Percentiles rank a stretch among this genome's conserved stretches.
These are phyloP conservation scores for Hyperopisus bebe DNA, from an alignment of 2,113 vertebrate species.

Conservation along the genomic window DNA sequence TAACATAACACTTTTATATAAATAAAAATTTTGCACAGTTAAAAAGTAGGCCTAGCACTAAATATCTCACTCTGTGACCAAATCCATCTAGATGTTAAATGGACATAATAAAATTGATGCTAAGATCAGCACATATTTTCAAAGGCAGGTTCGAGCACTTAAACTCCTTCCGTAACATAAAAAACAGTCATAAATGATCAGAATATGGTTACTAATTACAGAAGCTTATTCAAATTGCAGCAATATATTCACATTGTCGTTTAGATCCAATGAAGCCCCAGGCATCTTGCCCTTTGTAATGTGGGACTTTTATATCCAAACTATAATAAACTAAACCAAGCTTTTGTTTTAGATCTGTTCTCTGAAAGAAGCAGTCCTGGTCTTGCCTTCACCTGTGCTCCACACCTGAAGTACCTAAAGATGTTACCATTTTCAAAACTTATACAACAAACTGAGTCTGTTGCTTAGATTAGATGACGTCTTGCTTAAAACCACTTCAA, in stretches of 20 bases:
- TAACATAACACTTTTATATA: slow-evolving; percentile 99
- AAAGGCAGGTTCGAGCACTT: background rate
- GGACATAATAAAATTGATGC: slow-evolving; percentile 30
- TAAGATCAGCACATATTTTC: background rate
- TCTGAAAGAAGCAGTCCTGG: background rate
- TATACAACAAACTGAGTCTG: background rate
- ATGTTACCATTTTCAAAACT: background rate
- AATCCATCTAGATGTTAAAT: slow-evolving; percentile 61
- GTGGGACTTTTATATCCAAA: background rate
- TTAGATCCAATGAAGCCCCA: background rate
- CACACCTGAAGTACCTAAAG: background rate
- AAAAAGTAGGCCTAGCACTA: slow-evolving; percentile 29
- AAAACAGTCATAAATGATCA: background rate
- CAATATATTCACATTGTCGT: background rate
- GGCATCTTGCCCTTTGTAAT: background rate
- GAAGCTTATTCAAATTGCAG: background rate
- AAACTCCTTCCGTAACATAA: background rate
- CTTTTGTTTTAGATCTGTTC: background rate
- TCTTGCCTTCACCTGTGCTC: background rate
- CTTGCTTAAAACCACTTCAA: background rate
- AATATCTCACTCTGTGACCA: slow-evolving; percentile 72
- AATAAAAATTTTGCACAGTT: slow-evolving; percentile 96
- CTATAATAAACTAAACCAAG: background rate
- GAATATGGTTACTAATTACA: background rate
- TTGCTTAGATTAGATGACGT: background rate